Evolutionary conservation across 2,888 invertebrate species (phyloP).

Genomic region (Drosophila eohydei): DNA sequence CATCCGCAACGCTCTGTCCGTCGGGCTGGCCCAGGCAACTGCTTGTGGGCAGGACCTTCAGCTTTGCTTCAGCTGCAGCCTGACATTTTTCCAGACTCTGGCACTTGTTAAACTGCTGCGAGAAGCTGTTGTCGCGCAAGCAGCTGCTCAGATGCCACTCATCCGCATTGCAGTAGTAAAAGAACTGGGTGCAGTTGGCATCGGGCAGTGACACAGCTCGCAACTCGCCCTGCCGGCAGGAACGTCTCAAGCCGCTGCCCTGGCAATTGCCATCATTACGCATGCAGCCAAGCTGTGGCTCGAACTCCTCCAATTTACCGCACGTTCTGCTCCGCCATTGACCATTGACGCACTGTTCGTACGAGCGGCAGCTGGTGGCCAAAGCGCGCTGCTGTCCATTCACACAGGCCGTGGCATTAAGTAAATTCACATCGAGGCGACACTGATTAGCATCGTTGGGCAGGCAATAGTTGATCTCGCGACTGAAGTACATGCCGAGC

Average conservation of each 20-base stretch:
- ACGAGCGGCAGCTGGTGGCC: slow-evolving; percentile 57
- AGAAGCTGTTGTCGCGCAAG: slow-evolving; percentile 70
- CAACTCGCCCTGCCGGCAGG: slow-evolving; percentile 60
- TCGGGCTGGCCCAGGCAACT: slow-evolving; percentile 59
- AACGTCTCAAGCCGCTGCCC: slow-evolving; percentile 68
- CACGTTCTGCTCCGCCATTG: slow-evolving; percentile 42
- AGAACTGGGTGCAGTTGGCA: slow-evolving; percentile 71
- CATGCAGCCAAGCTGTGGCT: slow-evolving; percentile 58
- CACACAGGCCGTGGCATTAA: slow-evolving; percentile 4
- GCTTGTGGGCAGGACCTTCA: neutral
- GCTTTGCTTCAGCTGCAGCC: neutral
- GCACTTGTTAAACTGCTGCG: slow-evolving; percentile 42
- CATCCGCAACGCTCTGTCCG: slow-evolving; percentile 67
- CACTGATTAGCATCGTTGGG: slow-evolving; percentile 69
- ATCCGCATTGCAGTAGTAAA: slow-evolving; percentile 72
- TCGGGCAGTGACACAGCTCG: slow-evolving; percentile 36
- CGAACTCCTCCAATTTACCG: slow-evolving; percentile 46
- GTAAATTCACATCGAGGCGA: neutral
- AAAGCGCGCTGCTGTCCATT: slow-evolving; percentile 43
- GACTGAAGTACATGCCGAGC: slow-evolving; percentile 78
- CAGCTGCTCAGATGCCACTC: slow-evolving; percentile 76
- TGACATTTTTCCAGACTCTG: slow-evolving; percentile 55
- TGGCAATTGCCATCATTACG: slow-evolving; percentile 68
- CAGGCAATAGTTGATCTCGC: slow-evolving; percentile 71
- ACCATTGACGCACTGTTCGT: slow-evolving; percentile 46